phyloP scores from a whole-genome alignment of 2,888 invertebrate species.

The Anorthoa munda region DNA sequence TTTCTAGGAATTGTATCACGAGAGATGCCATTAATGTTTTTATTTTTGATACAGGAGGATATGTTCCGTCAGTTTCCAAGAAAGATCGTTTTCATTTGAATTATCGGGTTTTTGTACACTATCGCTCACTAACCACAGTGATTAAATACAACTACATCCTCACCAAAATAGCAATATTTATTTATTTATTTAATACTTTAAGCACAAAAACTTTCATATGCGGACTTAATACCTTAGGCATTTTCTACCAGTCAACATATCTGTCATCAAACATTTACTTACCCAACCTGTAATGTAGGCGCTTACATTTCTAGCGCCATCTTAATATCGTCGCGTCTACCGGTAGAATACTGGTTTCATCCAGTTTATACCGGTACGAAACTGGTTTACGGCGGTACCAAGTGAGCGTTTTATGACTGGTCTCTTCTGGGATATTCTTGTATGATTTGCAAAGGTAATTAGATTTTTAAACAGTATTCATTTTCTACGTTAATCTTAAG shows the following conservation, averaged over 20 bases:
- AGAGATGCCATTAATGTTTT: not conserved
- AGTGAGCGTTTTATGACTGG: constrained; percentile 60
- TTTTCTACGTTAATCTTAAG: constrained; percentile 39
- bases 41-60: no score
- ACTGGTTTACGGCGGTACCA: constrained; percentile 58
- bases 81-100: not conserved
- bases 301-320: constrained; percentile 55
- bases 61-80: no score
- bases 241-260: not conserved
- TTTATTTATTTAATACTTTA: no score
- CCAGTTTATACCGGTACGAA: constrained; percentile 57
- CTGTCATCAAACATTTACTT: constrained; percentile 55
- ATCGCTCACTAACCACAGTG: not conserved
- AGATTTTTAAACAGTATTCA: constrained; percentile 50
- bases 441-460: constrained; percentile 62
- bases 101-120: not conserved
- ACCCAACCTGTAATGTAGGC: constrained; percentile 38
- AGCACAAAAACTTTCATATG: no score
- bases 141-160: not conserved
- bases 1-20: not conserved
- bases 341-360: constrained; percentile 45
- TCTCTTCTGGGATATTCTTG: constrained; percentile 44
- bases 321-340: constrained; percentile 56
- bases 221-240: no score
- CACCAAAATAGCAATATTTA: constrained; percentile 16